Evolutionary conservation across 2,113 vertebrate genomes (phyloP), one percentile per base, ranked within the genome.

Genomic region (Rhinopomastus cyanomelas): DNA sequence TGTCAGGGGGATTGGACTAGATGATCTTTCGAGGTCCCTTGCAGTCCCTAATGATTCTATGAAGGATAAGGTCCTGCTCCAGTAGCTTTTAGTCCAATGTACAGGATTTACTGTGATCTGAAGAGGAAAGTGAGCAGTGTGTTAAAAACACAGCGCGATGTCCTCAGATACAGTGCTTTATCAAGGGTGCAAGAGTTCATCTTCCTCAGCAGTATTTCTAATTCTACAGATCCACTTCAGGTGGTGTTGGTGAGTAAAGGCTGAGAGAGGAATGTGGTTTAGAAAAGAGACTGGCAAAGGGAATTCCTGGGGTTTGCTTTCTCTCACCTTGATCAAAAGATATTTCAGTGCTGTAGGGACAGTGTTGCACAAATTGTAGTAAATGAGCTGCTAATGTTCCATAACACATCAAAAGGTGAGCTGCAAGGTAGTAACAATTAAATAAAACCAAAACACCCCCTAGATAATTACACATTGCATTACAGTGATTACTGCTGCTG

Each of bases 291-390:
- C 48, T 56, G 60, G 15, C 44, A 81, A n/a, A 88, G 32, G 30
- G 32, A 16, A 72, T 91, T 91, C 76, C 46, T 91, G 49, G 9
- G 39, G 10, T 85, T 85, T 83, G 48, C 61, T 88, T 81, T 56
- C 78, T 83, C 36, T 72, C 51, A 16, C 49, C 48, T 82, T 89
- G 37, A 93, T 91, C 65, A 85, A 72, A 90, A 87, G 69, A 13
- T 12, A 59, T 83, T 30, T 73, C 59, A n/a, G 49, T 67, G 61
- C 57, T 60, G 17, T 53, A 57, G 65, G 55, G 32, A 42, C 42
- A 80, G 48, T 60, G 67, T 84, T 88, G 81, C 90, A 81, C 77
- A 84, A 59, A 71, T 84, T 78, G 57, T 32, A 60, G 65, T 77
- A 81, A 71, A 74, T 34, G 23, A 74, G 56, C 52, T 17, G 13